Conservation (phyloP, 2,888 invertebrate species). For the Melolontha melolontha region DNA sequence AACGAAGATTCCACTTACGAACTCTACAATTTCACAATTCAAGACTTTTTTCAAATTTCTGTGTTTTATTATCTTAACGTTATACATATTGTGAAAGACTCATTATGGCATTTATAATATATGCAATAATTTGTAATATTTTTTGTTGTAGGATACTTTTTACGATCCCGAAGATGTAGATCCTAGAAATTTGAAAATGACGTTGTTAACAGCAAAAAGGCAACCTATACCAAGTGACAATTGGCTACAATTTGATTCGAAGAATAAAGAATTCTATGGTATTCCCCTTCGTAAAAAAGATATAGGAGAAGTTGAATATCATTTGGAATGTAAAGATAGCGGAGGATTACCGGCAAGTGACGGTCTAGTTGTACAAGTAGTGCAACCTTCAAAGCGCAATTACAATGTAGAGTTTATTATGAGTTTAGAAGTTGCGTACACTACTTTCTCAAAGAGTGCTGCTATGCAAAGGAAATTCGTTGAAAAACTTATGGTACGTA, state of each 20-base stretch:
- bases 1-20: too few relatives aligned
- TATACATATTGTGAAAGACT: too few relatives aligned
- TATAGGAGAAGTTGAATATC: slow-evolving; percentile 81
- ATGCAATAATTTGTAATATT: too few relatives aligned
- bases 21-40: too few relatives aligned
- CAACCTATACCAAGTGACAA: slow-evolving; percentile 74
- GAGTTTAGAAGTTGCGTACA: slow-evolving; percentile 78
- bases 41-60: too few relatives aligned
- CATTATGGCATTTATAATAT: too few relatives aligned
- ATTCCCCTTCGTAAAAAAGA: slow-evolving; percentile 82
- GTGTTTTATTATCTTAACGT: too few relatives aligned
- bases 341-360: slow-evolving; percentile 82
- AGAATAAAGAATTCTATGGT: slow-evolving; percentile 91
- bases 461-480: slow-evolving; percentile 82
- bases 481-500: slow-evolving; percentile 72
- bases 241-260: slow-evolving; percentile 91
- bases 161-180: slow-evolving; percentile 89
- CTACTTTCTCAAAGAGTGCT: slow-evolving; percentile 78
- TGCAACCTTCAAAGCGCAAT: slow-evolving; percentile 71
- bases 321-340: slow-evolving; percentile 81
- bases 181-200: slow-evolving; percentile 78
- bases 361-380: slow-evolving; percentile 81
- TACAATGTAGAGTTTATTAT: slow-evolving; percentile 86
- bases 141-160: slow-evolving; percentile 80
- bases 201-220: slow-evolving; percentile 79